Evolutionary conservation across 2,888 invertebrate species (phyloP), one percentile per base, ranked within the genome.

Genomic region (Limnephilus marmoratus): DNA sequence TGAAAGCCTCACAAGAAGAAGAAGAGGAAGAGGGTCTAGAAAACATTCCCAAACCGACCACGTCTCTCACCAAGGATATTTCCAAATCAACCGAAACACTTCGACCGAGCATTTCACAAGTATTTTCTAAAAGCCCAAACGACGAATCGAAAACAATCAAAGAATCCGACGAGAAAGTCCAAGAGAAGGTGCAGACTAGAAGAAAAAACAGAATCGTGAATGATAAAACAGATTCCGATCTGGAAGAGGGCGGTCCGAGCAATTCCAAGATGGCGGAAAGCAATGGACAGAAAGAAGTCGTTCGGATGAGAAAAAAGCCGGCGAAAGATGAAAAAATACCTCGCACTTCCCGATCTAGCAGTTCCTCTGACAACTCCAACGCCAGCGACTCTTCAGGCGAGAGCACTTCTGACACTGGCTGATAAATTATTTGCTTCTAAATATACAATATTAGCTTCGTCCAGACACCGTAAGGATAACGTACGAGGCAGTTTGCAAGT

Each of bases 341-440:
- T 24, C 95, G 94, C 90, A 90, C 91, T 93, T 85, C 94, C 92
- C 91, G 92, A 93, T 91, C 94, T 83, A 93, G 93, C 53, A 96
- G 94, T 94, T 97, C 97, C 0, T 97, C 97, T 0, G 97, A 97
- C 82, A 96, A 94, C 93, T 94, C 96, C 0, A 96, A 96, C 92
- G 97, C 97, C 94, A 97, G 96, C 0, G 97, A 97, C 94, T 97
- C 97, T 85, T 97, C 97, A 0, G 97, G 97, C 85, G 97, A 97
- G 93, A 97, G 96, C 93, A 97, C 97, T 90, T 97, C 97, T 0
- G 97, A 97, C 91, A 96, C 96, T 0, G 96, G 96, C 93, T 96
- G 95, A 96, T n/a, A 11, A 18, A 37, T 24, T 34, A 29, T 93
- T 93, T 24, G n/a, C 68, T 68, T 68, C 68, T 68, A 68, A 53